phyloP scores from a whole-genome alignment of 2,888 invertebrate species.

The Leistus spinibarbis region DNA sequence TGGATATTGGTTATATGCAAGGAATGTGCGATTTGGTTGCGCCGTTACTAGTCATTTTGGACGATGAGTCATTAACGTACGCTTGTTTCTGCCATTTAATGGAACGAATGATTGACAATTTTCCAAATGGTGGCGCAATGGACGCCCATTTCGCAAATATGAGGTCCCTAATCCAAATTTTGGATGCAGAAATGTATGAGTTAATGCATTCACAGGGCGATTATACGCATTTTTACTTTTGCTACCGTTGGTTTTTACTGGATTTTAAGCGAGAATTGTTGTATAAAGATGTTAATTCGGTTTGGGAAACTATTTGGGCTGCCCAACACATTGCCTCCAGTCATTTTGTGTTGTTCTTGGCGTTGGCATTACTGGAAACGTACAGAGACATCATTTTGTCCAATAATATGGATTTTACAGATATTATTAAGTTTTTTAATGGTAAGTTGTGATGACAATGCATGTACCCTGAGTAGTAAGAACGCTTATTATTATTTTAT shows the following conservation, averaged over 20 bases:
- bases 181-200: conserved; percentile 93
- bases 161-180: conserved; percentile 85
- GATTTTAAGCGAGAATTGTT: conserved; percentile 94
- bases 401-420: conserved; percentile 97
- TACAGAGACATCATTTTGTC: conserved; percentile 94
- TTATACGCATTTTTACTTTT: conserved; percentile 97
- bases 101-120: conserved; percentile 89
- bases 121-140: conserved; percentile 92
- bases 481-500: too few species aligned
- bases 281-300: conserved; percentile 91
- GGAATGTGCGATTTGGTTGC: conserved; percentile 98
- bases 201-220: conserved; percentile 94
- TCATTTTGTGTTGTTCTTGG: conserved; percentile 92
- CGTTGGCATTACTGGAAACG: conserved; percentile 87
- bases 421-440: conserved; percentile 97
- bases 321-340: conserved; percentile 83
- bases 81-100: conserved; percentile 91
- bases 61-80: conserved; percentile 90
- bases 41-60: conserved; percentile 88
- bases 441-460: conserved; percentile 65
- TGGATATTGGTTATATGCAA: conserved; percentile 94
- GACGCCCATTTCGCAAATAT: conserved; percentile 95
- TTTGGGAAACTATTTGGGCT: conserved; percentile 98
- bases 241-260: conserved; percentile 95
- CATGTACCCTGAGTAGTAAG: too few species aligned